Percentiles rank a stretch among this genome's conserved stretches.
Evolutionary conservation across 2,113 vertebrate genomes (phyloP).

Genomic region (Prionailurus bengalensis): DNA sequence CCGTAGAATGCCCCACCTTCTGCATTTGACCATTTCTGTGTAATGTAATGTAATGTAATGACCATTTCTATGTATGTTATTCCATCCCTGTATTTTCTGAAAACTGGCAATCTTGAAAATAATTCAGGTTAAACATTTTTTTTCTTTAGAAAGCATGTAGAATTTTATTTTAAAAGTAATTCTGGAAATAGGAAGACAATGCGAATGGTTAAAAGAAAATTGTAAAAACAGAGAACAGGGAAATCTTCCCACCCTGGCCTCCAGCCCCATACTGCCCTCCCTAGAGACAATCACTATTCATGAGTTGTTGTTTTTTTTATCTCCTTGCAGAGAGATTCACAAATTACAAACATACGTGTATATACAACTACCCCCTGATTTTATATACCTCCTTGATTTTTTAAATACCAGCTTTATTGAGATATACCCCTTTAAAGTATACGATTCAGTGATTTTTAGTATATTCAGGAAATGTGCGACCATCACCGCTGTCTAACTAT

Average conservation of each 20-base stretch:
- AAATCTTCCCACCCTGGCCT: neutral
- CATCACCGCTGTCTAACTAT: neutral
- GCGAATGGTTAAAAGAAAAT: neutral
- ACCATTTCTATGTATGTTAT: neutral
- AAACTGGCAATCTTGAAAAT: neutral
- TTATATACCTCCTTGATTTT: neutral
- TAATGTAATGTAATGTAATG: neutral
- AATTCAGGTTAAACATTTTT: neutral
- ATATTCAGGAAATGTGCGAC: neutral
- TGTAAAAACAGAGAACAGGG: neutral
- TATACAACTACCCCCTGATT: neutral
- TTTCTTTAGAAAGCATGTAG: neutral
- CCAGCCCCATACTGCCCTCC: neutral
- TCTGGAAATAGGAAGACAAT: neutral
- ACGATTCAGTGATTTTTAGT: neutral
- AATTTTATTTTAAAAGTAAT: constrained; percentile 30
- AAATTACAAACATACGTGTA: neutral
- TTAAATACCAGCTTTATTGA: neutral
- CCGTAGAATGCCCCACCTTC: neutral
- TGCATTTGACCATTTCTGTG: neutral
- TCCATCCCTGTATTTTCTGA: neutral
- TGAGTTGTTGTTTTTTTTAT: neutral
- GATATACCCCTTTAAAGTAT: neutral
- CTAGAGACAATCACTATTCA: neutral
- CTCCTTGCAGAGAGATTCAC: neutral